Percentiles rank a stretch among this genome's conserved stretches.
Conservation (phyloP, 2,113 vertebrate genomes). For the Nibea coibor region DNA sequence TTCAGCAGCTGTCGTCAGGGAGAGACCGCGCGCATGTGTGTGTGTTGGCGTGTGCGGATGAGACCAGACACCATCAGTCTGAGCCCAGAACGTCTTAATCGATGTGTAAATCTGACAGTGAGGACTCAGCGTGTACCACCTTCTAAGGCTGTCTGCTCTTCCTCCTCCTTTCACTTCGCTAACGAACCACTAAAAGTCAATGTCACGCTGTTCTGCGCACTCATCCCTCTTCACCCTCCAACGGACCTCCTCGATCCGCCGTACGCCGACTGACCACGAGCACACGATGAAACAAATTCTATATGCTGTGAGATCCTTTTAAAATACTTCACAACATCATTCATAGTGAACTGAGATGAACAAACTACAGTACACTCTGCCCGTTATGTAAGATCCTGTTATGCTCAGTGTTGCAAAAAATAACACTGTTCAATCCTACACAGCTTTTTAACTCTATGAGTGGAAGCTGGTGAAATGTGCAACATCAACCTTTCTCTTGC, state of each 20-base stretch:
- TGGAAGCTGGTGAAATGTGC: too few relatives aligned
- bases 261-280: not conserved
- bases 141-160: constrained; percentile 19
- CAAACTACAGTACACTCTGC: not conserved
- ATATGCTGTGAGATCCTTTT: not conserved
- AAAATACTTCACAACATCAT: not conserved
- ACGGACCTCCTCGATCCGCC: not conserved
- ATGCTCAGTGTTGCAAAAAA: too few relatives aligned
- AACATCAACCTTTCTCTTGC: too few relatives aligned
- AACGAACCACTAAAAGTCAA: constrained; percentile 28
- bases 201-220: constrained; percentile 1
- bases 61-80: constrained; percentile 31
- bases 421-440: too few relatives aligned
- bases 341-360: not conserved
- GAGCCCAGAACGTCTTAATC: constrained; percentile 36
- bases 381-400: too few relatives aligned
- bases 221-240: not conserved
- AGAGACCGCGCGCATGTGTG: too few relatives aligned
- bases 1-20: not conserved
- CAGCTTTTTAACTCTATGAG: too few relatives aligned
- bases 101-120: constrained; percentile 62
- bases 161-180: constrained; percentile 34
- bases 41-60: not conserved
- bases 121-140: constrained; percentile 31
- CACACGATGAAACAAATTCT: not conserved